Conservation (phyloP, 2,797 vertebrate species). For the Echeneis naucrates region DNA sequence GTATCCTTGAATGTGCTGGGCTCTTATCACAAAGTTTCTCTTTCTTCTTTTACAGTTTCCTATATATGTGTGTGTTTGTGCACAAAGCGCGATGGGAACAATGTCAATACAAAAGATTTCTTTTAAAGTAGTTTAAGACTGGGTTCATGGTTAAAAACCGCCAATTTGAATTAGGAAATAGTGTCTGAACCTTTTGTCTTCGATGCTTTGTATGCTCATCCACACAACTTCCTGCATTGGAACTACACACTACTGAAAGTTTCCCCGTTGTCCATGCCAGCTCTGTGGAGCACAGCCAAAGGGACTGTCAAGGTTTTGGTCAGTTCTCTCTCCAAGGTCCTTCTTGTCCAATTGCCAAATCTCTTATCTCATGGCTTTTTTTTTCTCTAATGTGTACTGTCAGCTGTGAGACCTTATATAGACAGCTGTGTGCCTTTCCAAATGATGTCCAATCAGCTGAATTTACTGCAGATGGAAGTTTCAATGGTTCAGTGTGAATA, state of each 20-base stretch:
- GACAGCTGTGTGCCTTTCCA: too few species aligned
- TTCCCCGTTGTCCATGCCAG: neutral
- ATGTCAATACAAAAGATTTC: neutral
- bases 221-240: neutral
- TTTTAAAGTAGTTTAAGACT: neutral
- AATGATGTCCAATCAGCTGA: too few species aligned
- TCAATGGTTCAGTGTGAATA: too few species aligned
- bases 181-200: constrained; percentile 4
- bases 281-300: neutral
- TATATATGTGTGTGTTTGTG: constrained; percentile 1
- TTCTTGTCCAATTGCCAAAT: too few species aligned
- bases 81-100: neutral
- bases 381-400: neutral
- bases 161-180: neutral
- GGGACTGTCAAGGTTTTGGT: neutral
- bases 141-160: neutral
- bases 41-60: neutral
- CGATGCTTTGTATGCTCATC: neutral
- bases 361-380: too few species aligned
- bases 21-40: constrained; percentile 7
- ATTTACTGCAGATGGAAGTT: too few species aligned
- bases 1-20: neutral
- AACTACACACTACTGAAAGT: neutral
- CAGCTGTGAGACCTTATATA: too few species aligned
- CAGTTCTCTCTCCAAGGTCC: neutral